These are phyloP conservation scores for Corbicula japonica DNA, from an alignment of 2,888 invertebrate species.

Conservation along the genomic window DNA sequence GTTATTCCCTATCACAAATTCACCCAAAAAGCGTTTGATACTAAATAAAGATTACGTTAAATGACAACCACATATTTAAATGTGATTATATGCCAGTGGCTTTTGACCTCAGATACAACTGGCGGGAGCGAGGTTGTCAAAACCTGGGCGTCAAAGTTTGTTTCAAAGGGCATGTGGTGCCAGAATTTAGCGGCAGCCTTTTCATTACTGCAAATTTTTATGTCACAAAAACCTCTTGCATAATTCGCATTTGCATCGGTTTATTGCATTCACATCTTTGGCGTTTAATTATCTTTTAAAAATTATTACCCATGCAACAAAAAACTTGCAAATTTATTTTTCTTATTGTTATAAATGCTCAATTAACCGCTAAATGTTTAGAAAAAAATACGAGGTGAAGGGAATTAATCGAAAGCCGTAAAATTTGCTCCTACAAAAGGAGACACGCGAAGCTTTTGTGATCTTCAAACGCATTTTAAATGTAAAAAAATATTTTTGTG, in stretches of 20 bases:
- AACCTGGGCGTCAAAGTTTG: slow-evolving; percentile 17
- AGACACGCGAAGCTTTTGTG: slow-evolving; percentile 24
- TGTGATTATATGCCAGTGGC: too few species aligned
- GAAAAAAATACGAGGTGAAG: slow-evolving; percentile 10
- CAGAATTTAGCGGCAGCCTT: slow-evolving; percentile 3
- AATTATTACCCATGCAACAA: not conserved
- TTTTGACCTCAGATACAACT: too few species aligned
- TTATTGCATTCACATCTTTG: slow-evolving; percentile 5
- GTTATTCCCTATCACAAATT: too few species aligned
- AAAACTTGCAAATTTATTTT: not conserved
- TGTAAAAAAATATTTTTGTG: slow-evolving; percentile 15
- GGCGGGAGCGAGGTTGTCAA: slow-evolving; percentile 8
- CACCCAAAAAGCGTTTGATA: too few species aligned
- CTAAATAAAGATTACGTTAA: too few species aligned
- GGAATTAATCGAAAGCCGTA: slow-evolving; percentile 15
- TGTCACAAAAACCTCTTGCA: slow-evolving; percentile 8
- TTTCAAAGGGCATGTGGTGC: slow-evolving; percentile 28
- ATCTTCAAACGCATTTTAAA: slow-evolving; percentile 12
- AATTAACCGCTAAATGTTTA: not conserved
- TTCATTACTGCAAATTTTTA: slow-evolving; percentile 15
- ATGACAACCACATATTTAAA: too few species aligned
- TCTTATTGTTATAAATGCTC: slow-evolving; percentile 6
- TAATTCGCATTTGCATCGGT: slow-evolving; percentile 8
- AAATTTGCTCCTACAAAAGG: slow-evolving; percentile 10
- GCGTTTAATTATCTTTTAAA: too few species aligned